Conservation (phyloP, 2,113 vertebrate species). For the Ranitomeya imitator region DNA sequence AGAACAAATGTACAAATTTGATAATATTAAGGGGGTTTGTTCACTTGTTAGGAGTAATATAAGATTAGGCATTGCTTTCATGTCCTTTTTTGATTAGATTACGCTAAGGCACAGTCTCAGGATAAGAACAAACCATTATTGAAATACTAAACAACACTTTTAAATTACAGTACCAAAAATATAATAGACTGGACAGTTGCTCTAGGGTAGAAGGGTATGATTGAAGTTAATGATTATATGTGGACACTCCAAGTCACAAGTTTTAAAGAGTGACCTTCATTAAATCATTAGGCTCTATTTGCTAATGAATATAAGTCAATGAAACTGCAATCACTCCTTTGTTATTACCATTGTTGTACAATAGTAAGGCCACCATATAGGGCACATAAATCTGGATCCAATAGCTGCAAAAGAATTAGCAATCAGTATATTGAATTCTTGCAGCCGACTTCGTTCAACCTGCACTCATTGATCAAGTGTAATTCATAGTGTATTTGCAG, state of each 20-base stretch:
- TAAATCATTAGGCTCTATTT: background rate
- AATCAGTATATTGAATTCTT: background rate
- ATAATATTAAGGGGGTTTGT: no score
- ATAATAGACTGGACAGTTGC: background rate
- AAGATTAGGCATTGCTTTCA: no score
- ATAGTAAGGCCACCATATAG: background rate
- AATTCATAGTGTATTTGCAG: background rate
- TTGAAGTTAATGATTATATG: background rate
- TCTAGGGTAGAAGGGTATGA: background rate
- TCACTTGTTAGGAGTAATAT: no score
- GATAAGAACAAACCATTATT: background rate
- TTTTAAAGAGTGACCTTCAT: background rate
- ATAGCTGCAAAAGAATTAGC: background rate
- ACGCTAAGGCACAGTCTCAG: no score
- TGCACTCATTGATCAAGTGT: background rate
- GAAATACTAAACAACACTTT: no score
- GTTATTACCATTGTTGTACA: background rate
- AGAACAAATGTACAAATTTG: no score
- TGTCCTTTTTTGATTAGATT: no score
- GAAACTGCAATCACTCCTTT: background rate
- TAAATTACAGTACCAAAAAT: background rate
- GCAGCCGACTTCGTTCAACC: background rate
- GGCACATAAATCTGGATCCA: background rate
- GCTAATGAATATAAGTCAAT: background rate
- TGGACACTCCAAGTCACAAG: background rate